Base-by-base conservation (phyloP, 2,797 vertebrate genomes). In the Xerus rutilus region DNA sequence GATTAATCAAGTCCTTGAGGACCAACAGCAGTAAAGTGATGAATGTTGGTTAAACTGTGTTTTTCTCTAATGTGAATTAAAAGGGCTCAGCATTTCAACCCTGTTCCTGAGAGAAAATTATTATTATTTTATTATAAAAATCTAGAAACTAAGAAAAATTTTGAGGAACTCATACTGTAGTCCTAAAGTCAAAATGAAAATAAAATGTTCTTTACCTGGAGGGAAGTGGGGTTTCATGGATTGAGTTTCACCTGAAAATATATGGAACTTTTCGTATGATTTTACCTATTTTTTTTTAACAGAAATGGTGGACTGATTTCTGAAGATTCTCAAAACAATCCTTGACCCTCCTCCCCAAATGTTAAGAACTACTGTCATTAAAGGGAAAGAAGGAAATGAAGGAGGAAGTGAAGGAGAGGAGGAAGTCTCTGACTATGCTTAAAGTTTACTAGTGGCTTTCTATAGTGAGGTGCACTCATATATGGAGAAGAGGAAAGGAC, bases 1-100 rank as follows among this genome's bases (percentile, higher is more conserved):
- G 39, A 94, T 97, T 93, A 93, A 85, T 93, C 91, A 95, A 79
- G 78, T 92, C 96, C 70, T 13, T 25, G 73, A 92, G 39, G 90
- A 89, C 57, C 59, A 87, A 57, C 52, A 30, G 39, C 47, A 67
- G 47, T 62, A 39, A 90, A n/a, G 10, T 72, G 28, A 70, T 21
- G 47, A 20, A 57, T 85, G 18, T 45, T 47, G 1, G 47, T 20
- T 89, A 59, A 88, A 88, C 17, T 86, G 52, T 72, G 39, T 65
- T 91, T 79, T 35, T 32, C 39, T 52, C 32, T 91, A 17, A 74
- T 43, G 65, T 73, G 65, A 77, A 72, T 4, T 47, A 15, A n/a
- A 57, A 43, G 20, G 70, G 9, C 49, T 79, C 25, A 32, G 28
- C 9, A 84, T 83, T 78, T 91, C 39, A 39, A 59, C 45, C 82